These are phyloP conservation scores for Mystacornis crossleyi DNA, from an alignment of 2,113 vertebrate species.

Conservation along the genomic window DNA sequence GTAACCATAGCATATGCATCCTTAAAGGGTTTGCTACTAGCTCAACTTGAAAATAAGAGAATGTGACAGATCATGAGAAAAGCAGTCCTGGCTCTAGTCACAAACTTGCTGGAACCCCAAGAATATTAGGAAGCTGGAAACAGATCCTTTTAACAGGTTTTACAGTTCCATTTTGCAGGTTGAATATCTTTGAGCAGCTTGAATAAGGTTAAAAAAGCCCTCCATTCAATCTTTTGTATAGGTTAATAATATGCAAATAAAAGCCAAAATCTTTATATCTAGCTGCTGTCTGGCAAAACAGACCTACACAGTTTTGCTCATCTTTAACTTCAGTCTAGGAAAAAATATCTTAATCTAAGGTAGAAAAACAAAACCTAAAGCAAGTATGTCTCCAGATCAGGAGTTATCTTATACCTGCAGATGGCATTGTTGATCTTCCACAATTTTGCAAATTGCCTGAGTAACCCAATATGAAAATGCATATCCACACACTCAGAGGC, in stretches of 20 bases:
- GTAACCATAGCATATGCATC: accelerated
- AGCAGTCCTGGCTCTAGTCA: not conserved
- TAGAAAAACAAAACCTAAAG: not conserved
- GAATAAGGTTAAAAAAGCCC: not conserved
- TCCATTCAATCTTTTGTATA: not conserved
- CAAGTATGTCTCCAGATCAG: not conserved
- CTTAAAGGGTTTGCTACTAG: not conserved
- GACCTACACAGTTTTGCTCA: not conserved
- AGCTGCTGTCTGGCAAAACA: not conserved
- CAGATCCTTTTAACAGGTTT: not conserved
- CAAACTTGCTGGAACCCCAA: not conserved
- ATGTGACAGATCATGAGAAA: not conserved
- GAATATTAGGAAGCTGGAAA: not conserved
- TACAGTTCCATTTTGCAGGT: not conserved
- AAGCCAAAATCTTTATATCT: not conserved
- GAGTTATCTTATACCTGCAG: slow-evolving; percentile 57
- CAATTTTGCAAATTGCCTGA: not conserved
- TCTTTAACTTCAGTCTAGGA: not conserved
- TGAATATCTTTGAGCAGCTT: not conserved
- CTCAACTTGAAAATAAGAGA: not conserved
- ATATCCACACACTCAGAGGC: not conserved
- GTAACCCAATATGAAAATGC: not conserved
- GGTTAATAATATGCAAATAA: not conserved
- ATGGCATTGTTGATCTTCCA: slow-evolving; percentile 77
- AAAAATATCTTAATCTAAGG: not conserved